Evolutionary conservation across 2,888 invertebrate genomes (phyloP).

Genomic region (Idaea dimidiata): DNA sequence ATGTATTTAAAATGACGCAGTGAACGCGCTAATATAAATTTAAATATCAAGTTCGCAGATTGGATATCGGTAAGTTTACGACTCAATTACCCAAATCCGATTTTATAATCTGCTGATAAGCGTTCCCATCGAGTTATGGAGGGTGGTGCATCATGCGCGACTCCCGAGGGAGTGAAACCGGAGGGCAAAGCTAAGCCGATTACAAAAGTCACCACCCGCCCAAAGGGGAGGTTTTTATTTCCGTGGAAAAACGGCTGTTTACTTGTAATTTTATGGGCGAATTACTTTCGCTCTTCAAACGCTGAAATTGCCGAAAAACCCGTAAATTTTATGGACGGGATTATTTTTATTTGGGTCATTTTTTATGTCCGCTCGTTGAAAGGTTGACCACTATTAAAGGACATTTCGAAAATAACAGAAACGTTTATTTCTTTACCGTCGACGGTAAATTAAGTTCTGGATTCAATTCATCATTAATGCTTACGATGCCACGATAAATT

Average conservation of each 20-base stretch:
- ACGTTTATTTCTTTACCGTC: slow-evolving; percentile 22
- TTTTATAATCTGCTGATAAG: slow-evolving; percentile 77
- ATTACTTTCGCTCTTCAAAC: slow-evolving; percentile 75
- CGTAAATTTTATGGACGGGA: slow-evolving; percentile 69
- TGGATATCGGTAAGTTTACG: slow-evolving; percentile 49
- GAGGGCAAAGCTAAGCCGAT: slow-evolving; percentile 73
- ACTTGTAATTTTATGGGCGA: slow-evolving; percentile 76
- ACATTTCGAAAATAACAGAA: slow-evolving; percentile 21
- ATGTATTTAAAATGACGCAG: background rate
- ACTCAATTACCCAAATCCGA: slow-evolving; percentile 76
- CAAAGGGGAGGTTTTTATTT: slow-evolving; percentile 67
- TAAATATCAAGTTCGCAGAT: slow-evolving; percentile 6
- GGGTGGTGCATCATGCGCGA: slow-evolving; percentile 63
- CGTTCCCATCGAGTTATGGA: slow-evolving; percentile 74
- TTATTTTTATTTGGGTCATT: slow-evolving; percentile 70
- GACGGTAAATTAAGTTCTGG: slow-evolving; percentile 3
- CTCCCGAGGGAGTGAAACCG: slow-evolving; percentile 50
- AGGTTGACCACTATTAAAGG: slow-evolving; percentile 11
- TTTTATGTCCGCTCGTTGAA: slow-evolving; percentile 42
- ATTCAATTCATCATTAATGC: slow-evolving; percentile 24
- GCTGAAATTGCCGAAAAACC: slow-evolving; percentile 67
- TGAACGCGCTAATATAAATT: slow-evolving; percentile 3
- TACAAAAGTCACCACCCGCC: slow-evolving; percentile 71
- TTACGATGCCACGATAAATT: slow-evolving; percentile 21
- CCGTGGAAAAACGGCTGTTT: slow-evolving; percentile 77